Conservation (phyloP, 2,113 vertebrate species). For the Platysteira castanea region DNA sequence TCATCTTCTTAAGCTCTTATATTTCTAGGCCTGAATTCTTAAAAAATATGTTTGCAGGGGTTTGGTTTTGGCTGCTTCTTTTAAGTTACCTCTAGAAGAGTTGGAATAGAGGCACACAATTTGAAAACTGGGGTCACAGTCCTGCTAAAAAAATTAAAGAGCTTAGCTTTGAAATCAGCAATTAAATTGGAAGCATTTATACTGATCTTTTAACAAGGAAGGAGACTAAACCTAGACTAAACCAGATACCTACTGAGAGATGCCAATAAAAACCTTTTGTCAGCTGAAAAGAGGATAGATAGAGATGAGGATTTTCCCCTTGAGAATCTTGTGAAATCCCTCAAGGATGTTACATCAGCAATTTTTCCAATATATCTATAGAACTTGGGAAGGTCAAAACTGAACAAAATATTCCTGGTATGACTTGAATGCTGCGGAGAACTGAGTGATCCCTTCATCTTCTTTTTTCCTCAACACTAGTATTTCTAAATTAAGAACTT, state of each 20-base stretch:
- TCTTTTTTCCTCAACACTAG: neutral
- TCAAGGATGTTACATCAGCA: neutral
- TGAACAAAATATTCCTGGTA: too few species aligned
- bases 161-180: neutral
- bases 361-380: neutral
- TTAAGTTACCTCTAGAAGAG: neutral
- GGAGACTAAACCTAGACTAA: neutral
- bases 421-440: neutral
- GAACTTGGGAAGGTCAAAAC: neutral
- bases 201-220: neutral
- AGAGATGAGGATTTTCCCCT: neutral
- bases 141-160: neutral
- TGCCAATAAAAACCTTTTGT: neutral
- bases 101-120: neutral
- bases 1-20: neutral
- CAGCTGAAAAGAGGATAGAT: neutral
- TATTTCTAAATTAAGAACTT: neutral
- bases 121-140: neutral
- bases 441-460: neutral
- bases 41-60: neutral
- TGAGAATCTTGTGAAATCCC: neutral
- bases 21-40: neutral
- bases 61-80: neutral
- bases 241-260: neutral
- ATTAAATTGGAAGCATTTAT: neutral